Evolutionary conservation across 1,140 invertebrate genomes (phyloP).

Genomic region (Pristionchus pacificus): DNA sequence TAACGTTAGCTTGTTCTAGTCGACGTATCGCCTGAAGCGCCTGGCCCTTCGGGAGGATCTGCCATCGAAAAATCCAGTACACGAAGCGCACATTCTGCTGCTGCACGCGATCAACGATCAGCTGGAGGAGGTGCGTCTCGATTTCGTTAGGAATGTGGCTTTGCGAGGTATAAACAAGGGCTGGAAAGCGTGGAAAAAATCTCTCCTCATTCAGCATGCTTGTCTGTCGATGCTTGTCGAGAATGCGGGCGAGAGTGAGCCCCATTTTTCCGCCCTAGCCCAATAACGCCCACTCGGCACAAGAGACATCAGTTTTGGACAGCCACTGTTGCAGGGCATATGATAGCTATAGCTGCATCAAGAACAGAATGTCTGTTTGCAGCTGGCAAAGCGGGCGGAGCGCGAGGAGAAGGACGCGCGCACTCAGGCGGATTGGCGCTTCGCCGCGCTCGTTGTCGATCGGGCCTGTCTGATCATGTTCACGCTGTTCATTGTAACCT

Average conservation of each 20-base stretch:
- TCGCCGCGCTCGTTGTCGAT: constrained; percentile 61
- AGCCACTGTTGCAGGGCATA: no score
- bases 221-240: no score
- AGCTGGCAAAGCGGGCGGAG: not conserved
- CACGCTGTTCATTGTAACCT: constrained; percentile 56
- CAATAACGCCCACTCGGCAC: no score
- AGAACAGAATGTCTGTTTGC: not conserved
- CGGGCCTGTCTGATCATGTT: constrained; percentile 59
- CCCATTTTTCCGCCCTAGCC: no score
- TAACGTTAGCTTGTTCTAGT: no score
- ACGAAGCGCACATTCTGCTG: constrained; percentile 32
- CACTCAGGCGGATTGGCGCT: constrained; percentile 59
- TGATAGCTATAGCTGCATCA: constrained; percentile 1
- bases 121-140: constrained; percentile 20
- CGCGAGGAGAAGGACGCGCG: constrained; percentile 30
- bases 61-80: constrained; percentile 23
- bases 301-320: no score
- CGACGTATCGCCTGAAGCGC: not conserved
- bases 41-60: constrained; percentile 14
- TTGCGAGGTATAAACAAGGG: no score
- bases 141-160: no score
- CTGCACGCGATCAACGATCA: constrained; percentile 25
- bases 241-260: no score
- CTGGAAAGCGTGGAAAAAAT: no score
- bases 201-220: no score